phyloP scores from a whole-genome alignment of 2,888 invertebrate species.

The Troilus luridus region DNA sequence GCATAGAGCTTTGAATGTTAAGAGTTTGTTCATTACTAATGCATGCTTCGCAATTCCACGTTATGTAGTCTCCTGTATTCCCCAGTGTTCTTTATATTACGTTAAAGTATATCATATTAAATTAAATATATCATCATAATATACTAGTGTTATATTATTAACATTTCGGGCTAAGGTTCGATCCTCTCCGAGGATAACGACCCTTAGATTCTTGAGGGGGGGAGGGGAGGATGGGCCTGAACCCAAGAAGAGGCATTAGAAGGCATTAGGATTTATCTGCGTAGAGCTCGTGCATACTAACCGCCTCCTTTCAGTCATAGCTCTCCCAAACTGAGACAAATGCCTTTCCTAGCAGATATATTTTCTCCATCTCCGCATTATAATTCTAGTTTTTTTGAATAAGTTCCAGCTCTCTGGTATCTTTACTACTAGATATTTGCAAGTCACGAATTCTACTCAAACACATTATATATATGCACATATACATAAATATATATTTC shows the following conservation, averaged over 20 bases:
- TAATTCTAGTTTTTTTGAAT: background rate
- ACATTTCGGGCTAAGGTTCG: background rate
- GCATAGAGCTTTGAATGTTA: too few relatives aligned
- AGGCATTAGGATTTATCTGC: background rate
- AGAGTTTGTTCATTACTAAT: too few relatives aligned
- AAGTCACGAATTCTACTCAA: too few relatives aligned
- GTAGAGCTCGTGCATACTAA: background rate
- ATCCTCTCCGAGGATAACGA: background rate
- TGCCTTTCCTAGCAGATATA: background rate
- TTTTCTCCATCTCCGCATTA: background rate
- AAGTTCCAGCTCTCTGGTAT: background rate
- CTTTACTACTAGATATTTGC: background rate
- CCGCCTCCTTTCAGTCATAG: background rate
- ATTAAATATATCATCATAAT: too few relatives aligned
- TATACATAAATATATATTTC: too few relatives aligned
- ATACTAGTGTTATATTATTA: too few relatives aligned
- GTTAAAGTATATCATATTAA: too few relatives aligned
- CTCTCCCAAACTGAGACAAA: background rate
- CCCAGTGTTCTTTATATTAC: too few relatives aligned
- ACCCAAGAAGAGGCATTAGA: background rate
- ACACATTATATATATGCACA: too few relatives aligned
- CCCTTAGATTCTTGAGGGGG: background rate
- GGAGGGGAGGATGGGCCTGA: background rate
- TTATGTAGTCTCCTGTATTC: too few relatives aligned
- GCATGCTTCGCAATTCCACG: too few relatives aligned